Base-by-base conservation (phyloP, 2,888 invertebrate species). In the Lasioglossum morio region DNA sequence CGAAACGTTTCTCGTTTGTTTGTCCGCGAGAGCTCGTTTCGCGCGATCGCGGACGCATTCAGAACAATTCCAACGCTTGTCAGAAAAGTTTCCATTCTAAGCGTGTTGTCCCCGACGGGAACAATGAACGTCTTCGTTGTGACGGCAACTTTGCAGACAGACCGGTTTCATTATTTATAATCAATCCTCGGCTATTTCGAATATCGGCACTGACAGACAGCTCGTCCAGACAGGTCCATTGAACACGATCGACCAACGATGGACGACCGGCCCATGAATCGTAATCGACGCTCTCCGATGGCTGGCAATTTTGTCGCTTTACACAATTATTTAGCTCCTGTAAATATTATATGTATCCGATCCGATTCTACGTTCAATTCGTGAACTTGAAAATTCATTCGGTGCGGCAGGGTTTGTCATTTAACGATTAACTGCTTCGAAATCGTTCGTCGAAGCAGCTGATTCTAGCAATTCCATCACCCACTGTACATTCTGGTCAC, bases 11-110 rank as follows among this genome's bases (percentile, higher is more conserved):
- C n/a, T 16, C 72, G 76, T 60, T 60, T 10, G 53, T n/a, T n/a
- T 53, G 30, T 46, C 30, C 60, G 46, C 73, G 48, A 10, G 30
- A 34, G 30, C 34, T 34, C 66, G 34, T 66, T 66, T 34, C 30
- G 30, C 63, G 1, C 19, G 34, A 66, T 66, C 66, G 19, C 16
- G 8, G 27, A 8, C 34, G 34, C 66, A 76, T 84, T 77, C 63
- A 66, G 40, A 34, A 60, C 75, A 48, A 60, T 46, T 40, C 30
- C 53, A 70, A 75, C 73, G 75, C 70, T 60, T 66, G 82, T 89
- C 89, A 82, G 84, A 84, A 89, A 88, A 77, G 89, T 87, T 78
- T 10, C 74, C 79, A 77, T 78, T 46, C 79, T 37, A 73, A 74
- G 72, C 81, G 53, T 77, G 78, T 82, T 76, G 79, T 57, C 57